Evolutionary conservation across 2,113 vertebrate species (phyloP), one percentile per base, ranked within the genome.

Genomic region (Sitta europaea): DNA sequence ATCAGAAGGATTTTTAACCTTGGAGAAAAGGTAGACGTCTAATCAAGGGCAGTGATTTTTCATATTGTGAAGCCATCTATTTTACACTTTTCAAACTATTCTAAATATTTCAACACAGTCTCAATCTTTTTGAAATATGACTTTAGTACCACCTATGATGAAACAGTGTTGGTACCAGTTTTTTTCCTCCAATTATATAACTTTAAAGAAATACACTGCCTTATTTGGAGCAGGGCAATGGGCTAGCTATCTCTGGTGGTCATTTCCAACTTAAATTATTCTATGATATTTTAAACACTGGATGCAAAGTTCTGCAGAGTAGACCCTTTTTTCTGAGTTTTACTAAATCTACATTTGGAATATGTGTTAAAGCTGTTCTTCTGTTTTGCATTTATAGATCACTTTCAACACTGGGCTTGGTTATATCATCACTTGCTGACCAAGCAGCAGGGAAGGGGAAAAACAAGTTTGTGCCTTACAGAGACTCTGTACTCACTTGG

Each of bases 401-500:
- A 28, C 98, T 99, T 72, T 99, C 99, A 89, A 99, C 99, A 0
- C 97, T 99, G 90, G 99, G 99, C 12, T 98, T 99, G 97, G 99
- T 99, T 96, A 99, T 99, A 97, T 99, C 99, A 65, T 99, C 99
- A 21, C 97, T 99, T 76, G 99, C 99, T 66, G 99, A 99, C 96
- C 99, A 99, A 98, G 99, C 99, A 83, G 99, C 99, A 63, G 99
- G 99, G 87, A 99, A 99, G 93, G 98, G 98, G 47, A 99, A 99
- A 96, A 98, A 94, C 92, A 99, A 99, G 97, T 99, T 99, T 98
- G 99, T 99, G 97, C 99, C 99, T 96, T 99, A 99, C 97, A 99
- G 99, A 98, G 99, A 99, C 95, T 99, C 99, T 21, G 99, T 99
- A 27, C 99, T 99, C 93, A 99, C 99, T 72, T 99, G 99, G 99